A percentile compares a stretch with the other conserved stretches of the same genome.
Conservation (phyloP, 64 coral and sea anemone genomes). For the Montipora foliosa region DNA sequence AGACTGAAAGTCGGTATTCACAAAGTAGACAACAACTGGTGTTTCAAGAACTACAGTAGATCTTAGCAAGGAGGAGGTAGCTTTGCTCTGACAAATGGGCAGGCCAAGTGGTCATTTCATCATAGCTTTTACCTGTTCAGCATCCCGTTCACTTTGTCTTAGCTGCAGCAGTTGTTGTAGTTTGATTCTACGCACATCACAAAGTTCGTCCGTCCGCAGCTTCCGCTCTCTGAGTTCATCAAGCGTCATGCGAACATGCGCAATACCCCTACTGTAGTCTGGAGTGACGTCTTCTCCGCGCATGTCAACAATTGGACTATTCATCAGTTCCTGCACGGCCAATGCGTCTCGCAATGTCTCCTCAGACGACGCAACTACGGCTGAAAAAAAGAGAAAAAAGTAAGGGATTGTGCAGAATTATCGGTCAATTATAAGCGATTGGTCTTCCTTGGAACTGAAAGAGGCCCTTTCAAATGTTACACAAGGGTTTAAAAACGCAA, state of each 20-base stretch:
- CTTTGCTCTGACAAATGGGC: too few relatives aligned
- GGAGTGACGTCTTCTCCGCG: conserved; percentile 74
- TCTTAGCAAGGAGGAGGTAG: too few relatives aligned
- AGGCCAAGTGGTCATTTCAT: background rate
- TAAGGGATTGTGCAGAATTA: background rate
- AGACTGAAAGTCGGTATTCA: too few relatives aligned
- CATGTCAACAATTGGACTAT: conserved; percentile 63
- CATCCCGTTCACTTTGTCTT: conserved; percentile 88
- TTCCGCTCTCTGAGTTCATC: conserved; percentile 95
- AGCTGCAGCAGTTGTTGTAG: conserved; percentile 96
- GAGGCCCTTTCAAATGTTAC: too few relatives aligned
- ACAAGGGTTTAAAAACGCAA: too few relatives aligned
- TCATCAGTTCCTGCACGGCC: conserved; percentile 74
- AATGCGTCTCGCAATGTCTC: conserved; percentile 76
- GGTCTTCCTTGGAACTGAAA: too few relatives aligned
- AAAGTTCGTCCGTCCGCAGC: conserved; percentile 91
- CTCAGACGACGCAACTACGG: conserved; percentile 72
- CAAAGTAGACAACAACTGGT: too few relatives aligned
- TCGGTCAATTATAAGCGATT: background rate
- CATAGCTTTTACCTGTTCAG: conserved; percentile 75
- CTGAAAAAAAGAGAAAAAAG: conserved; percentile 38
- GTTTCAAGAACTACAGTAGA: too few relatives aligned
- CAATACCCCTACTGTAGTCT: conserved; percentile 71
- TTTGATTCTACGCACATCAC: conserved; percentile 98
- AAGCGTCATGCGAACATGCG: conserved; percentile 81